Percentiles rank a stretch among this genome's conserved stretches.
phyloP scores from a whole-genome alignment of 2,888 invertebrate species.

The Linnaemya vulpina region DNA sequence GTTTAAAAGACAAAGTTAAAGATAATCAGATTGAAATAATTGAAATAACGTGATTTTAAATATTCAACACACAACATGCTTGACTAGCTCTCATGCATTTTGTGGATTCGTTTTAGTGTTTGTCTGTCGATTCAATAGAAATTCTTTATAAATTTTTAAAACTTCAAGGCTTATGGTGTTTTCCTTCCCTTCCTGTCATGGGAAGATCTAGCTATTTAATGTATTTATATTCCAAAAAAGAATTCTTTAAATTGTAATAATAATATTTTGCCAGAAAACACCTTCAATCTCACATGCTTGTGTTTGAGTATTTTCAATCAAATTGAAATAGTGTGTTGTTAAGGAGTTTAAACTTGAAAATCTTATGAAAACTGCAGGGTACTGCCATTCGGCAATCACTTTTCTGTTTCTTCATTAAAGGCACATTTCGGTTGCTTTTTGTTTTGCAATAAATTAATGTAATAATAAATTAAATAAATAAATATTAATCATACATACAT shows the following conservation, averaged over 20 bases:
- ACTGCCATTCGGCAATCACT: background rate
- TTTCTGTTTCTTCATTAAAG: conserved; percentile 36
- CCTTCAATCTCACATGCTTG: conserved; percentile 60
- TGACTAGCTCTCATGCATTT: conserved; percentile 81
- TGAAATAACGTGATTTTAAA: conserved; percentile 52
- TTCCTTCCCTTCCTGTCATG: too few relatives aligned
- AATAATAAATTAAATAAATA: conserved; percentile 82
- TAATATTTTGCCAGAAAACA: background rate
- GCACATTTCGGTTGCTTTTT: conserved; percentile 72
- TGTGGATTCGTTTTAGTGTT: conserved; percentile 65
- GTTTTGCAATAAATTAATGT: conserved; percentile 71
- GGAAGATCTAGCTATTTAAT: too few relatives aligned
- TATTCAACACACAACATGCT: conserved; percentile 74
- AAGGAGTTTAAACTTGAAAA: conserved; percentile 50
- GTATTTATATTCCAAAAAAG: too few relatives aligned
- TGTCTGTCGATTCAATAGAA: conserved; percentile 42
- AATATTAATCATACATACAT: conserved; percentile 80
- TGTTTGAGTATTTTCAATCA: conserved; percentile 56
- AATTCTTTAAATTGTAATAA: too few relatives aligned
- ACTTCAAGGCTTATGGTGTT: background rate
- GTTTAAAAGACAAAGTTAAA: conserved; percentile 60
- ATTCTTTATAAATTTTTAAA: background rate
- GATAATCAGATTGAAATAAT: conserved; percentile 60
- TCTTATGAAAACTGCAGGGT: conserved; percentile 22
- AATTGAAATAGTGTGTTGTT: background rate